Base-by-base conservation (phyloP, 2,113 vertebrate genomes). In the Pandion haliaetus region DNA sequence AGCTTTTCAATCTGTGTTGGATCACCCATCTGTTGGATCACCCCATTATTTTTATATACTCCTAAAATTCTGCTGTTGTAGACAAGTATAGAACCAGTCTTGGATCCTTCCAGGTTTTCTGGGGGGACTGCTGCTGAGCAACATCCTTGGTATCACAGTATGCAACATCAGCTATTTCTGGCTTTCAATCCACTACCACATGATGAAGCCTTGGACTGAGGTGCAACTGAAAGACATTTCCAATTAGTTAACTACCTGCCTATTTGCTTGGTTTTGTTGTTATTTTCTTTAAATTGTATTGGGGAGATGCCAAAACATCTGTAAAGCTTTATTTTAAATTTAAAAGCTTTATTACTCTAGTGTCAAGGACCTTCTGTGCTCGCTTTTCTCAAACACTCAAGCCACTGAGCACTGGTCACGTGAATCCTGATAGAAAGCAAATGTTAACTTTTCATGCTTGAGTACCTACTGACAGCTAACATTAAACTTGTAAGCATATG, bases 381-480 rank as follows among this genome's bases (percentile, higher is more conserved):
- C 23, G 8, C 79, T 95, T 96, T 93, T 95, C 93, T 73, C 66
- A 58, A 88, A 38, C 90, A 93, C 87, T 95, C 82, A 93, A 95
- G 90, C 92, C 93, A 95, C 78, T 38, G 88, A 96, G 67, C 92
- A 34, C 58, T 90, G 88, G 85, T 88, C 95, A 96, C 26, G 13
- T 95, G 96, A 85, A 79, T 83, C 42, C 79, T 96, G 95, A 97
- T 96, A 88, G 92, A 96, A 97, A 96, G 96, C 97, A 96, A 97
- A 97, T 96, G 96, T 95, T 95, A 95, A 95, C 84, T 96, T 96
- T 95, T 92, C 95, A 94, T 90, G 95, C 96, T 83, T 96, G 96
- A 97, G 93, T 96, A 96, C 92, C 95, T 86, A 95, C 93, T 97
- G 96, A 97, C 97, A 97, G 95, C 93, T 95, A 95, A 94, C 95